Evolutionary conservation across 1,140 invertebrate species (phyloP), one percentile per base, ranked within the genome.

Genomic region (Drosophila takahashii): DNA sequence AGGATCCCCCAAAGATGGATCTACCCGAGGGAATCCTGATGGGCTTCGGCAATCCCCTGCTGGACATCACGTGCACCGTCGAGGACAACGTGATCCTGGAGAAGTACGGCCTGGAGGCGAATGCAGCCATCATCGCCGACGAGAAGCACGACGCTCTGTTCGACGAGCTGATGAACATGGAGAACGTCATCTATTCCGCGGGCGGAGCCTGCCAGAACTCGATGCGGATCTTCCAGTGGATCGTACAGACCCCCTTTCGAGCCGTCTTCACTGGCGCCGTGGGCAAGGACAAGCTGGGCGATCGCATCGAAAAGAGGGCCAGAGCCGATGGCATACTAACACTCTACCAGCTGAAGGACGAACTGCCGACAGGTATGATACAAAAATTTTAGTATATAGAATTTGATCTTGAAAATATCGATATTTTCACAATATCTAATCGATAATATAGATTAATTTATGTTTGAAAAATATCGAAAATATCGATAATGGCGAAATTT

Each of bases 141-240:
- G 96, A 97, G 2, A 96, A 96, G 78, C 98, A 99, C 90, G 95
- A 96, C 84, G 94, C 95, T 5, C 93, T 99, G 80, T 91, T 86
- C 29, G 76, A 84, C 5, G 89, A 91, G 13, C 42, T 91, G 93
- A 18, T 92, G 94, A 44, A 93, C 94, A 53, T 96, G 96, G 87
- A 94, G 95, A 44, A 96, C 96, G 7, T 96, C 96, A 64, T 98
- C 96, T 93, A 97, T 96, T 79, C 83, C 60, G 98, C 98, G 56
- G 99, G 99, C 60, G 99, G 99, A 65, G 97, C 98, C 56, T 96
- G 97, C 22, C 98, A 99, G 92, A 99, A 99, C 93, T 94, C 97
- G 0, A 93, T 99, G 76, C 93, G 98, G 77, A 96, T 98, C 1
- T 96, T 96, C 7, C 98, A 99, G 93, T 99, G 98, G 98, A 94